Base-by-base conservation (phyloP, 2,888 invertebrate species). In the Melanchra persicariae region DNA sequence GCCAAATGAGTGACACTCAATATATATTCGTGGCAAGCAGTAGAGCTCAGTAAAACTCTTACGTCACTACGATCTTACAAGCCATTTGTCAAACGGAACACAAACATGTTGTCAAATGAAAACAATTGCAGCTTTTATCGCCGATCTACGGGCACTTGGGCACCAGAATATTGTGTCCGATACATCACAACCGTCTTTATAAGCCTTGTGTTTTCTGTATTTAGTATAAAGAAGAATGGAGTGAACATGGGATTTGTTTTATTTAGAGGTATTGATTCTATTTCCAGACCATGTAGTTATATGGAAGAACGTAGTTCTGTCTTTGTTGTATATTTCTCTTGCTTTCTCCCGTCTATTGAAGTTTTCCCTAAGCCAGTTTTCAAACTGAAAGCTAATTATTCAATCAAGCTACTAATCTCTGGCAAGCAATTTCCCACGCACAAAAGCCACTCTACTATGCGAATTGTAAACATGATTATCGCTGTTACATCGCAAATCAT, bases 21-120 rank as follows among this genome's bases (percentile, higher is more conserved):
- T 84, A 85, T 84, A 85, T 82, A 79, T 79, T 81, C 78, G 74
- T 63, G 76, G 72, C 66, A 80, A 77, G 77, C 74, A 80, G 70
- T 83, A 81, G 75, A 75, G 79, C 75, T 81, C 47, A 66, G 73
- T 86, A 85, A 87, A 88, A 89, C 76, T 81, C 81, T 85, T 82
- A 82, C 81, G 87, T 85, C 87, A 73, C 81, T 73, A 72, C 84
- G 83, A 86, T 88, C 88, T 90, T 85, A 85, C 88, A 86, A 87
- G 85, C 86, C 84, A 90, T 91, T 91, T 91, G 86, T 91, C 90
- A 91, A 87, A 81, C 83, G 81, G 85, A 87, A 88, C 85, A 89
- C 90, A 90, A 92, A 91, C 90, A 90, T 89, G 88, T 90, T 92
- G 88, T 90, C 90, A 90, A 90, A 90, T 89, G 87, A 88, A 90